Conservation (phyloP, 2,888 invertebrate genomes). For the Cordilura impudica region DNA sequence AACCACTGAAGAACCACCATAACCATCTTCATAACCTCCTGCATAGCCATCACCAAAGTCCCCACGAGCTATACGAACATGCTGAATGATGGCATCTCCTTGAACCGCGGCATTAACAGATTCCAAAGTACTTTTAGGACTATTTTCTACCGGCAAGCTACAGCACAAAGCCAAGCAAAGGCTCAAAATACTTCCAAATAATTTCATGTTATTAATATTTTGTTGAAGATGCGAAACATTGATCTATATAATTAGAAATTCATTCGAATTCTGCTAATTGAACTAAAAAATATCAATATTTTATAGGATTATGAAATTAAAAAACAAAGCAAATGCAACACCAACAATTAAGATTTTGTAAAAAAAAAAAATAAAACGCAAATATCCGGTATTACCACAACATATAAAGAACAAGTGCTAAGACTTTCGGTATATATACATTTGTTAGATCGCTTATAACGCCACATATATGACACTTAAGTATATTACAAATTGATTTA, state of each 20-base stretch:
- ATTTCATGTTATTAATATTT: conserved; percentile 7
- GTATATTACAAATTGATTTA: too few relatives aligned
- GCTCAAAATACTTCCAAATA: conserved; percentile 14
- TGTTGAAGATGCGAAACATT: background rate
- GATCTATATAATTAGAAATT: conserved; percentile 9
- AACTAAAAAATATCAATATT: background rate
- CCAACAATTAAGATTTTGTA: background rate
- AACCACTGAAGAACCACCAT: conserved; percentile 10
- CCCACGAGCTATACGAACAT: conserved; percentile 46
- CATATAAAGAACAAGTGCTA: too few relatives aligned
- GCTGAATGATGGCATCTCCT: background rate
- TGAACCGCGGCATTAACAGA: background rate
- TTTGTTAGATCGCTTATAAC: too few relatives aligned
- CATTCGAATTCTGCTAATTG: conserved; percentile 6
- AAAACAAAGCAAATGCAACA: background rate
- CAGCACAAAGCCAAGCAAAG: conserved; percentile 14
- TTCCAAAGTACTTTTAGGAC: conserved; percentile 16
- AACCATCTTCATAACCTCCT: conserved; percentile 11
- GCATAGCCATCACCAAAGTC: too few relatives aligned
- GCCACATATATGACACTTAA: too few relatives aligned
- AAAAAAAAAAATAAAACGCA: background rate
- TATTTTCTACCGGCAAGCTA: conserved; percentile 31
- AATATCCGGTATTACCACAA: too few relatives aligned
- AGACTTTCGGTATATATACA: too few relatives aligned
- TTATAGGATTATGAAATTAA: conserved; percentile 20